Evolutionary conservation across 1,140 invertebrate species (phyloP).

Genomic region (Ylistrum balloti): DNA sequence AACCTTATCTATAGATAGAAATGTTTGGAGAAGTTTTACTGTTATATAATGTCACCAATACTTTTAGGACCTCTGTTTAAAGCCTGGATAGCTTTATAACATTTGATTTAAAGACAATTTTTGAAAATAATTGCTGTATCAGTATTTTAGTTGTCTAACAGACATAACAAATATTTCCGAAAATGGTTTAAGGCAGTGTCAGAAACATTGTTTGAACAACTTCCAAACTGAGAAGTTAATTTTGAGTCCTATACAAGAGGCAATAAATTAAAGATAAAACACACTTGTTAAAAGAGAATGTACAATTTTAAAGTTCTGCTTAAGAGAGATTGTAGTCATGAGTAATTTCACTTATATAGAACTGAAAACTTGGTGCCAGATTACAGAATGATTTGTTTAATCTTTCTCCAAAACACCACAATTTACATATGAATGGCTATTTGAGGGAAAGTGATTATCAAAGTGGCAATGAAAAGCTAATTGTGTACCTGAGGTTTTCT

Average conservation of each 20-base stretch:
- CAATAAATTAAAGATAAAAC: too few species aligned
- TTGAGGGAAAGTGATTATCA: neutral
- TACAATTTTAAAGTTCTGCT: too few species aligned
- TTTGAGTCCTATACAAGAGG: too few species aligned
- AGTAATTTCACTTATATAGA: neutral
- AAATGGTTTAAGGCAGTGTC: too few species aligned
- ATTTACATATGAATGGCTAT: neutral
- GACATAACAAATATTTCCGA: too few species aligned
- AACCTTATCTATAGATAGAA: neutral
- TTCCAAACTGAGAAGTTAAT: too few species aligned
- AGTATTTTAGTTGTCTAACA: too few species aligned
- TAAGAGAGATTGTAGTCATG: too few species aligned
- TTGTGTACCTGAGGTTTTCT: neutral
- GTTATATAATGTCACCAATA: neutral
- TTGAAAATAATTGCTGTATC: neutral
- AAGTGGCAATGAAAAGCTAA: neutral
- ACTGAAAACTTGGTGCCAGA: neutral
- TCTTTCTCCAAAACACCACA: neutral
- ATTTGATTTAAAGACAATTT: slow-evolving; percentile 16
- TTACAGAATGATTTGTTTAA: neutral
- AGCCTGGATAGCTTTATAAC: neutral
- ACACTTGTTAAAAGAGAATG: too few species aligned
- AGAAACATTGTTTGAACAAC: too few species aligned
- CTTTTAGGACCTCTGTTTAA: neutral
- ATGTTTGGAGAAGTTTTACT: neutral